These are phyloP conservation scores for Polypedilum pembai DNA, from an alignment of 1,140 invertebrate genomes.

Conservation along the genomic window DNA sequence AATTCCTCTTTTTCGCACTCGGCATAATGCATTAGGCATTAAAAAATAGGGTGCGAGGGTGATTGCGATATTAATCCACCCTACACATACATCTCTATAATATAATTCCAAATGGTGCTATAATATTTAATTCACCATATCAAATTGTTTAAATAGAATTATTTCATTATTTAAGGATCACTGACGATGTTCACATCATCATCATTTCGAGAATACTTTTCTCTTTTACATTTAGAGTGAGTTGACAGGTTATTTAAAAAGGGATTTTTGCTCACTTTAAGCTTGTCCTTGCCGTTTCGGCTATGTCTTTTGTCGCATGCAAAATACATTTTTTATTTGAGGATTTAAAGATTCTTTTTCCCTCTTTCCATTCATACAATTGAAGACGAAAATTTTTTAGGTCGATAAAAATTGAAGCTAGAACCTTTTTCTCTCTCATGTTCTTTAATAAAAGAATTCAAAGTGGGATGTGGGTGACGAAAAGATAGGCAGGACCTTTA, in stretches of 20 bases:
- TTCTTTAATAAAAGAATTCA: background rate
- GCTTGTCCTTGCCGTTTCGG: background rate
- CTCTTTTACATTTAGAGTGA: background rate
- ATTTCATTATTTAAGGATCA: constrained; percentile 28
- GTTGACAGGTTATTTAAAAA: constrained; percentile 26
- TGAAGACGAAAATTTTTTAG: background rate
- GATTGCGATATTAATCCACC: background rate
- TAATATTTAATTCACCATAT: constrained; percentile 29
- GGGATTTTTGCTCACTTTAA: background rate
- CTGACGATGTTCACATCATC: constrained; percentile 25
- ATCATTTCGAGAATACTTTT: background rate
- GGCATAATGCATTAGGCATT: background rate
- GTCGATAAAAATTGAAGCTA: background rate
- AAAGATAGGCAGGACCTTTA: background rate
- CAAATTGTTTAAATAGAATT: constrained; percentile 29
- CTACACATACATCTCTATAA: background rate
- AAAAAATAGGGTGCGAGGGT: background rate
- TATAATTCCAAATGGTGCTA: constrained; percentile 14
- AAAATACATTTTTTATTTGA: constrained; percentile 15
- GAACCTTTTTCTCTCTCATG: constrained; percentile 6
- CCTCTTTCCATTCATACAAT: background rate
- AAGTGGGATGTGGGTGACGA: background rate
- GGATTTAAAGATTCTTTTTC: constrained; percentile 21
- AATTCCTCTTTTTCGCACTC: no score
- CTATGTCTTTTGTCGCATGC: background rate